Conservation (phyloP, 2,113 vertebrate species). For the Empidonax alnorum region DNA sequence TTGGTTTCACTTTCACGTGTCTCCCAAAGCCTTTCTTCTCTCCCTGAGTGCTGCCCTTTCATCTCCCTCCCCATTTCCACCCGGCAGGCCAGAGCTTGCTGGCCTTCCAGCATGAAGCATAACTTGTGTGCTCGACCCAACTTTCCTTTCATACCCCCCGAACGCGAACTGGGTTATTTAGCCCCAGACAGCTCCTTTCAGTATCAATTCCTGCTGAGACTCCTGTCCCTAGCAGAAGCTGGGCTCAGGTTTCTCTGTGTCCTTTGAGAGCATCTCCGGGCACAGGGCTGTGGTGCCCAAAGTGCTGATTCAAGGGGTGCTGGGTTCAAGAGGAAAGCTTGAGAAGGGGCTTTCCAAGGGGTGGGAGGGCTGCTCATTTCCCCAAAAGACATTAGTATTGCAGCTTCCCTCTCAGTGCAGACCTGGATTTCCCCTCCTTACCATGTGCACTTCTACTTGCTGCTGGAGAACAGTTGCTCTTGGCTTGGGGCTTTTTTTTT, state of each 20-base stretch:
- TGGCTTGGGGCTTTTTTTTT: background rate
- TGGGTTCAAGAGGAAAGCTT: background rate
- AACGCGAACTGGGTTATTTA: background rate
- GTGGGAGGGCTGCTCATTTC: background rate
- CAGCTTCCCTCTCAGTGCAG: conserved; percentile 11
- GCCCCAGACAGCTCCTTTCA: background rate
- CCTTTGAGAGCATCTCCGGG: background rate
- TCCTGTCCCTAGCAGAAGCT: background rate
- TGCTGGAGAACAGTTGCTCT: background rate
- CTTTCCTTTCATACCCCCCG: background rate
- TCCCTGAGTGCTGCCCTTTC: accelerated
- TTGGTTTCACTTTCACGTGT: conserved; percentile 10
- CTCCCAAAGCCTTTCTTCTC: background rate
- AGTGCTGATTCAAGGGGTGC: conserved; percentile 3
- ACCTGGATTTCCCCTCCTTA: conserved; percentile 50
- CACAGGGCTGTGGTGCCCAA: background rate
- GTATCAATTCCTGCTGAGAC: background rate
- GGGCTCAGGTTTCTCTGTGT: background rate
- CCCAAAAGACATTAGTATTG: background rate
- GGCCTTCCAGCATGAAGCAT: background rate
- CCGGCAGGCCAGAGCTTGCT: background rate
- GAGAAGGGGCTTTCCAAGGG: conserved; percentile 47
- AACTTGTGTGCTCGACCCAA: accelerated
- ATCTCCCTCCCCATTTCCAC: background rate
- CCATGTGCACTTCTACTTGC: background rate